Evolutionary conservation across 2,888 invertebrate species (phyloP).

Genomic region (Piscicola geometra): DNA sequence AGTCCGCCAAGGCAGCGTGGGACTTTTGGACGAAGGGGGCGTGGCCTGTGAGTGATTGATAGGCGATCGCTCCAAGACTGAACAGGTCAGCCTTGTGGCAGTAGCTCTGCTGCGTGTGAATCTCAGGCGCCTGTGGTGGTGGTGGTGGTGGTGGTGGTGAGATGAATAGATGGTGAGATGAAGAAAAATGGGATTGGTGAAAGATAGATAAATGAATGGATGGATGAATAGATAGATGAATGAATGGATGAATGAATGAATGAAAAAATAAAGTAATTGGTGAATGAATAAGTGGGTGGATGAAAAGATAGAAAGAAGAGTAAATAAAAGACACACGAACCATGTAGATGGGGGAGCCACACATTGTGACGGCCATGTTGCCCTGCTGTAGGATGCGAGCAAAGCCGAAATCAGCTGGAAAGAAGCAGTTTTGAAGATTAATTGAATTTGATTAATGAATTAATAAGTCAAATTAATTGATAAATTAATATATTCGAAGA

Average conservation of each 20-base stretch:
- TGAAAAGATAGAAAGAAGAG: no score
- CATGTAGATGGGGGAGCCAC: slow-evolving; percentile 27
- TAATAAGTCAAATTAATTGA: no score
- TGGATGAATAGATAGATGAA: no score
- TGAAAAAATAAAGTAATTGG: no score
- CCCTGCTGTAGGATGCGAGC: slow-evolving; percentile 9
- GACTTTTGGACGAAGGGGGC: slow-evolving; percentile 22
- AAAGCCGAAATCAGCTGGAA: slow-evolving; percentile 31
- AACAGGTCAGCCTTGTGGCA: slow-evolving; percentile 26
- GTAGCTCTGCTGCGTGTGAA: not conserved
- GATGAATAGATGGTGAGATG: no score
- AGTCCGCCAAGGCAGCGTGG: not conserved
- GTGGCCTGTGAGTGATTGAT: slow-evolving; percentile 14
- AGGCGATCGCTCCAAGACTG: slow-evolving; percentile 23
- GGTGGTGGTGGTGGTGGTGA: no score
- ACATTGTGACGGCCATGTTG: slow-evolving; percentile 27
- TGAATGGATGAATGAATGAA: no score
- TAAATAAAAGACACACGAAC: not conserved
- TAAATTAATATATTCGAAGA: no score
- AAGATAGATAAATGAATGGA: no score
- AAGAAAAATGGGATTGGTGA: no score
- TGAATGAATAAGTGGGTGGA: no score
- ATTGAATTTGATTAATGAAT: not conserved
- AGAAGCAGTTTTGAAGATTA: no score
- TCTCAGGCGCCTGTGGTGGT: slow-evolving; percentile 12